A percentile compares a stretch with the other conserved stretches of the same genome.
These are phyloP conservation scores for Cenopis cana DNA, from an alignment of 2,888 invertebrate species.

Conservation along the genomic window DNA sequence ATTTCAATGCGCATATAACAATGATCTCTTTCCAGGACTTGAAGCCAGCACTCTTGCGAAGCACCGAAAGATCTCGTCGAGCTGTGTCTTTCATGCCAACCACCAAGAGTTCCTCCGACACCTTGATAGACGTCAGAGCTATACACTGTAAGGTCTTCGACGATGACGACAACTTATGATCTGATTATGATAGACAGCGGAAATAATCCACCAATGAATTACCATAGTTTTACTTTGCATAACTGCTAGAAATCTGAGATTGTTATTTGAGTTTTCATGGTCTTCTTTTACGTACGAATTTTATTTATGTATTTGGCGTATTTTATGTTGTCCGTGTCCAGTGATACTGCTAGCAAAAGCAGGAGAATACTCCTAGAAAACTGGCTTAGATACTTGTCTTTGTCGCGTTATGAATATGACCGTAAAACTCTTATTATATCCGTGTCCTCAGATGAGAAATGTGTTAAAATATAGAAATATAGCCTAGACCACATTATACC, in stretches of 20 bases:
- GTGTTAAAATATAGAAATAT: background rate
- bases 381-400: too few relatives aligned
- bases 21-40: constrained; percentile 67
- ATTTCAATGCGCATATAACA: too few relatives aligned
- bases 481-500: background rate
- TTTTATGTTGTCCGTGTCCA: too few relatives aligned
- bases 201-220: too few relatives aligned
- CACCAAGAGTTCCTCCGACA: constrained; percentile 83
- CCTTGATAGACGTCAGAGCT: constrained; percentile 77
- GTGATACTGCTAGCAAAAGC: too few relatives aligned
- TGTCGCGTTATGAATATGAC: background rate
- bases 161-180: constrained; percentile 69
- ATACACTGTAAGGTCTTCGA: constrained; percentile 73
- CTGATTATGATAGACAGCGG: background rate
- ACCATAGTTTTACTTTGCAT: too few relatives aligned
- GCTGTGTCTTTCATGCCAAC: constrained; percentile 90
- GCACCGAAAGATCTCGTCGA: constrained; percentile 86
- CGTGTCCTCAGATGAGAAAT: background rate
- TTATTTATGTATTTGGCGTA: too few relatives aligned
- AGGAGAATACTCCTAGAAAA: too few relatives aligned
- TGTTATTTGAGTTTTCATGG: background rate
- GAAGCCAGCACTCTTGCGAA: constrained; percentile 83
- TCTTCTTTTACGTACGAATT: too few relatives aligned
- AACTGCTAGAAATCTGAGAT: background rate
- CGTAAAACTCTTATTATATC: background rate